Base-by-base conservation (phyloP, 2,113 vertebrate genomes). In the Climacteris rufus region DNA sequence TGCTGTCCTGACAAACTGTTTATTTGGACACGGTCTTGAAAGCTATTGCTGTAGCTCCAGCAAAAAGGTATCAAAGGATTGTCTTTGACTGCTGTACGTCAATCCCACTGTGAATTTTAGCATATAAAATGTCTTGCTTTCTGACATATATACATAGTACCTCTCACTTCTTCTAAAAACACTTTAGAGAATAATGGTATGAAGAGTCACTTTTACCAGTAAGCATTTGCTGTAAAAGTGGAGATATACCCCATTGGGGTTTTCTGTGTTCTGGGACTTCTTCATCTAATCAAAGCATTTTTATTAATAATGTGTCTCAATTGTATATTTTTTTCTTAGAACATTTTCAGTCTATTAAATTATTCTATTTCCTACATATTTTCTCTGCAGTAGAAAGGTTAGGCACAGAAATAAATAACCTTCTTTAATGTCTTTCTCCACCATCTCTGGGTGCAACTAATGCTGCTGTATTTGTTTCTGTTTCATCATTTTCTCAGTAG, bases 111-210 rank as follows among this genome's bases (percentile, higher is more conserved):
- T 59, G 84, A 57, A 70, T 68, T 95, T 63, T 44, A 84, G 21
- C 72, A 82, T 70, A 53, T 27, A 72, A 85, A 74, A 79, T 88
- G 11, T 59, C 27, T 87, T 90, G 42, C 82, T 33, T 91, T 94
- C 31, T 75, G 49, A 84, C 54, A 7, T 65, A 16, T 80, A 68
- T 53, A 65, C 49, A 22, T 22, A 60, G 17, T 76, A 81, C 12
- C n/a, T 76, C 50, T 94, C 15, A 88, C 90, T 94, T 93, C 47
- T 71, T 79, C 74, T 93, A 25, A 94, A 96, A 95, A 30, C 35
- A 40, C 64, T 87, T 96, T 40, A 72, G 33, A 69, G 27, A 80
- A 8, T 69, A 69, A 64, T 85, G 49, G 37, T 35, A 86, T 42
- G 77, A 78, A 33, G 23, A 61, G 37, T 71, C 70, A 84, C 22